Base-by-base conservation (phyloP, 2,888 invertebrate genomes). In the Byasa hedistus region DNA sequence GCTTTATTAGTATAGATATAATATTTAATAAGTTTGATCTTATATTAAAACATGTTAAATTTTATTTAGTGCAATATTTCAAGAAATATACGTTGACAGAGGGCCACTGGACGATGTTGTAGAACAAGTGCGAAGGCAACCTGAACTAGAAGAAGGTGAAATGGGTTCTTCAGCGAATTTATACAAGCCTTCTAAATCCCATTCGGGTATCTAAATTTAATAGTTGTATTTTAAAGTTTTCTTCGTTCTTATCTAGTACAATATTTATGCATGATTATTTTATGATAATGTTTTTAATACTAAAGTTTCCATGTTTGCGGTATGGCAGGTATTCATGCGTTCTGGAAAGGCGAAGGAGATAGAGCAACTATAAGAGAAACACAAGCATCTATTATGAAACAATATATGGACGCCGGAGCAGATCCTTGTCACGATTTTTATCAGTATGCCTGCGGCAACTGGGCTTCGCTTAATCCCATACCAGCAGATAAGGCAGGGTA, bases 381-480 rank as follows among this genome's bases (percentile, higher is more conserved):
- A 1, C 95, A 95, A 87, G 94, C 95, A 1, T 92, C 91, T 68
- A 94, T 95, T 69, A 96, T 96, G 96, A 91, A 91, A 71, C 94
- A 94, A 65, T 96, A 95, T 75, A 96, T 97, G 96, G 95, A 97
- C 75, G 84, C 82, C 0, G 90, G 88, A 32, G 93, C 93, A 0
- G 94, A 96, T 79, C 97, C 97, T 0, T 97, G 97, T 79, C 91
- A 94, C 7, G 96, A 97, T 79, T 97, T 97, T 80, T 97, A 96
- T 80, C 94, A 96, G 76, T 97, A 95, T 76, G 95, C 97, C 0
- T 97, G 95, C 80, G 97, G 97, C 0, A 96, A 96, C 76, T 98
- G 97, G 97, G 94, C 95, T 44, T 93, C 94, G 61, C 91, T 94
- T 55, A 96, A 98, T 85, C 96, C 96, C 0, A 96, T 98, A 76